A percentile compares a stretch with the other conserved stretches of the same genome.
Conservation (phyloP, 2,113 vertebrate genomes). For the Takifugu flavidus region DNA sequence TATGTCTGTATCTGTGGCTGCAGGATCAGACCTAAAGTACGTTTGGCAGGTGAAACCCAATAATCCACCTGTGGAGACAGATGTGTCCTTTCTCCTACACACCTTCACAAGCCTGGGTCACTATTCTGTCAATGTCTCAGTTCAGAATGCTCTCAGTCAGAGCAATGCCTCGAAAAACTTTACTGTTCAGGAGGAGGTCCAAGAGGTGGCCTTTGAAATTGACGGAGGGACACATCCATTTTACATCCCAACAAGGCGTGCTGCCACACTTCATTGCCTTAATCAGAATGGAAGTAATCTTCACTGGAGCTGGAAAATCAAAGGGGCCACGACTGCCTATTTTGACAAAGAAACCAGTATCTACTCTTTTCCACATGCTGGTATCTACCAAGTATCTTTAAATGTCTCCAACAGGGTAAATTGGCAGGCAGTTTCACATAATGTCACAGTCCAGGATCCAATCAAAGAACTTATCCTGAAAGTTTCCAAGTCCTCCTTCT, state of each 20-base stretch:
- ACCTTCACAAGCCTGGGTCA: slow-evolving; percentile 55
- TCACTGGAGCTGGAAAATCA: slow-evolving; percentile 71
- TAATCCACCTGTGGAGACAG: slow-evolving; percentile 27
- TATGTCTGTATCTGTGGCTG: slow-evolving; percentile 58
- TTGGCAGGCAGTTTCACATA: slow-evolving; percentile 61
- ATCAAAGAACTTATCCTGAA: slow-evolving; percentile 62
- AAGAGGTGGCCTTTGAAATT: slow-evolving; percentile 61
- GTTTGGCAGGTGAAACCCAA: slow-evolving; percentile 59
- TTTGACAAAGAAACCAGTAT: slow-evolving; percentile 36
- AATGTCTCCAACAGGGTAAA: slow-evolving; percentile 74
- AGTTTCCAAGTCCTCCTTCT: slow-evolving; percentile 47
- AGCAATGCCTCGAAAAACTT: slow-evolving; percentile 55
- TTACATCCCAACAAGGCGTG: slow-evolving; percentile 43
- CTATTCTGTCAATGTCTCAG: slow-evolving; percentile 56
- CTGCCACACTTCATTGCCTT: slow-evolving; percentile 45
- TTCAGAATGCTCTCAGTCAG: slow-evolving; percentile 66
- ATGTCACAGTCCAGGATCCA: slow-evolving; percentile 61
- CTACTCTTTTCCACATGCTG: slow-evolving; percentile 53
- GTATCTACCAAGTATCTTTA: slow-evolving; percentile 62
- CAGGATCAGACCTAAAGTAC: slow-evolving; percentile 71
- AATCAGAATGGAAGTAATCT: slow-evolving; percentile 55
- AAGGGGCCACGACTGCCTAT: background rate
- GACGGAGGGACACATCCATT: slow-evolving; percentile 44
- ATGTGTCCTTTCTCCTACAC: slow-evolving; percentile 56
- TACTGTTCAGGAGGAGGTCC: slow-evolving; percentile 66